Base-by-base conservation (phyloP, 2,797 vertebrate species). In the Microhierax caerulescens region DNA sequence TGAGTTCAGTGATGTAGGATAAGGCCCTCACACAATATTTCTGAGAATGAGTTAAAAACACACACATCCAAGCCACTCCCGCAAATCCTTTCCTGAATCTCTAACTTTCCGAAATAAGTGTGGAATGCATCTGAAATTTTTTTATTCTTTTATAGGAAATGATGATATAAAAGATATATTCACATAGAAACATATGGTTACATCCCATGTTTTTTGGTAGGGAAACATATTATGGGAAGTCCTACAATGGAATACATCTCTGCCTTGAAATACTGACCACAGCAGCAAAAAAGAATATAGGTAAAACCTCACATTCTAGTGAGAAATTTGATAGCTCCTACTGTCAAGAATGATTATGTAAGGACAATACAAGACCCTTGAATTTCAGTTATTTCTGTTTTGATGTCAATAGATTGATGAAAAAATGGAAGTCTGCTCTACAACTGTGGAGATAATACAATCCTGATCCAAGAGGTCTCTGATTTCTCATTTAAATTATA, bases 401-500 rank as follows among this genome's bases (percentile, higher is more conserved):
- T 91, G 63, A 19, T 73, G 15, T 12, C 43, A 85, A 68, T 28
- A 82, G 36, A 76, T 41, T 47, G 51, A 65, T 41, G 54, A 69
- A 69, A 84, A 88, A 81, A 69, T 34, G 30, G 25, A 90, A 86
- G 28, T 18, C 6, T 76, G 14, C 13, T 81, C 27, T 80, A 47
- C 22, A 86, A 15, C 85, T 92, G 51, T 67, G 70, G 39, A 78
- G 30, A 51, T 47, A 59, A 77, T 20, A 17, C 39, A 75, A 7
- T 32, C 24, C 36, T 10, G 27, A 77, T 81, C 48, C 53, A 80
- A 89, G 43, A 84, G 86, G 45, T 22, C 30, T 59, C 61, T 48
- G 65, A 68, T 47, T 84, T 74, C 48, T 63, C 65, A 36, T 64
- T 67, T 77, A 88, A 90, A 95, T 94, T 77, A 89, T 78, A 83